phyloP scores from a whole-genome alignment of 1,140 invertebrate species.

The Cherax destructor region DNA sequence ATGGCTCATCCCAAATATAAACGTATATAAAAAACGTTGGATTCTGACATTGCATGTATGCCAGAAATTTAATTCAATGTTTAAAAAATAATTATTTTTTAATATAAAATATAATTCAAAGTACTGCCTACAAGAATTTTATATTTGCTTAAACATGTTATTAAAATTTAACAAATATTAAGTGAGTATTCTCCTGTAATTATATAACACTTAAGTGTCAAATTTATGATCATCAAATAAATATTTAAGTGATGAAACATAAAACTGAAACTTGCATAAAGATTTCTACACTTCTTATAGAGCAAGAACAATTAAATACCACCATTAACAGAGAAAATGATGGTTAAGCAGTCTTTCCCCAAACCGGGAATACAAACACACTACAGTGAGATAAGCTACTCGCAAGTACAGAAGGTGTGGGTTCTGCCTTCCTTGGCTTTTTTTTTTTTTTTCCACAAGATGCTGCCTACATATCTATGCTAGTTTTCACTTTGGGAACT shows the following conservation, averaged over 20 bases:
- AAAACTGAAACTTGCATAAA: slow-evolving; percentile 25
- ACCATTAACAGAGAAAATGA: slow-evolving; percentile 45
- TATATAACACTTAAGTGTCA: slow-evolving; percentile 13
- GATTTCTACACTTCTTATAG: slow-evolving; percentile 46
- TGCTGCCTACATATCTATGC: slow-evolving; percentile 14
- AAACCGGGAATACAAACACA: slow-evolving; percentile 58
- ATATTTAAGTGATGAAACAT: slow-evolving; percentile 2
- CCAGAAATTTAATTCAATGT: background rate
- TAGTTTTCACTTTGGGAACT: background rate
- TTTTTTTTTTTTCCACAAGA: background rate
- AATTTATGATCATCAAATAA: slow-evolving; percentile 13
- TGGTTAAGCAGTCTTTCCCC: slow-evolving; percentile 52
- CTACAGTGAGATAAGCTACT: slow-evolving; percentile 62
- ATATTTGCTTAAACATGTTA: slow-evolving; percentile 18
- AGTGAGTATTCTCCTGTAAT: slow-evolving; percentile 4
- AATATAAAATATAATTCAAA: slow-evolving; percentile 49
- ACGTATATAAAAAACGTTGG: slow-evolving; percentile 37
- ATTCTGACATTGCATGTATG: slow-evolving; percentile 28
- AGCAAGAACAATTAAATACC: slow-evolving; percentile 61
- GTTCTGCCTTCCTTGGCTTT: slow-evolving; percentile 2
- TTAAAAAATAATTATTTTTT: slow-evolving; percentile 17
- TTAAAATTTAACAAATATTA: slow-evolving; percentile 32
- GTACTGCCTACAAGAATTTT: slow-evolving; percentile 20
- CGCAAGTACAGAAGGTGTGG: slow-evolving; percentile 56
- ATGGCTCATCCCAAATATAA: slow-evolving; percentile 20